Evolutionary conservation across 2,797 vertebrate species (phyloP).

Genomic region (Thripadectes ignobilis): DNA sequence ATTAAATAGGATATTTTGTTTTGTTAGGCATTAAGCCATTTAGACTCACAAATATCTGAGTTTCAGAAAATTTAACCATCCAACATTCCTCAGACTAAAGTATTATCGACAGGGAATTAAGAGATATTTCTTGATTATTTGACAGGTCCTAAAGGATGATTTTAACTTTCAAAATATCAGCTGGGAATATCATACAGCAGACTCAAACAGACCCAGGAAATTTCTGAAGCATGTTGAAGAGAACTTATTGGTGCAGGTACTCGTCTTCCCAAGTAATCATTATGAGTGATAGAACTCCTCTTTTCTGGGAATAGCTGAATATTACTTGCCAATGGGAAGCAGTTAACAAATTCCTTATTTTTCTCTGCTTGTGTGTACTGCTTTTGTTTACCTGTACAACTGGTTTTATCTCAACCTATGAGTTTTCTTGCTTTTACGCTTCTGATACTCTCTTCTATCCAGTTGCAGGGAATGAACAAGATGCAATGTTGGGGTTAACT

Average conservation of each 20-base stretch:
- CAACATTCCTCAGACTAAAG: not conserved
- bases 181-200: not conserved
- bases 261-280: not conserved
- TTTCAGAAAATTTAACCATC: not conserved
- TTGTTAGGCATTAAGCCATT: not conserved
- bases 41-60: not conserved
- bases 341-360: not conserved
- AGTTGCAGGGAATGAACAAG: fast-evolving
- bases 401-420: not conserved
- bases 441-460: not conserved
- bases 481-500: not conserved
- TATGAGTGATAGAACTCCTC: fast-evolving
- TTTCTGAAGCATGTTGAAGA: not conserved
- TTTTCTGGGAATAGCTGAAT: not conserved
- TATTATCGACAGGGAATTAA: not conserved
- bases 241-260: not conserved
- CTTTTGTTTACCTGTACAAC: not conserved
- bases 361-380: not conserved
- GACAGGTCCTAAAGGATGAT: not conserved
- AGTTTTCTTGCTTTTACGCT: not conserved
- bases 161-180: not conserved
- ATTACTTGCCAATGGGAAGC: not conserved
- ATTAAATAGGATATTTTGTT: not conserved
- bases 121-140: not conserved
- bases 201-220: not conserved